Percentiles rank a stretch among this genome's conserved stretches.
Conservation (phyloP, 2,797 vertebrate genomes). For the Coendou prehensilis region DNA sequence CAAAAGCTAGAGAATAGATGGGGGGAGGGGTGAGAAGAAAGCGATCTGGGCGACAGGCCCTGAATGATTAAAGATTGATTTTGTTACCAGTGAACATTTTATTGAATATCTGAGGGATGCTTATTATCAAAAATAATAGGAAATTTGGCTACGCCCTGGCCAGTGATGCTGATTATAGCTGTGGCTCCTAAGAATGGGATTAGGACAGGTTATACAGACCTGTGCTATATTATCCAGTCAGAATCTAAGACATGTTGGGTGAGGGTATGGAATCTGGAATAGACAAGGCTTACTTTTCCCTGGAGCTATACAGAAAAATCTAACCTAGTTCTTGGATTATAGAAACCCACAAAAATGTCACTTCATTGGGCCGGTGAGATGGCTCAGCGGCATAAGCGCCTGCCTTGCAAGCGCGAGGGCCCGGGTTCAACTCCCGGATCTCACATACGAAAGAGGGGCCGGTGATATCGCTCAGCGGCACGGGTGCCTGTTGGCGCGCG, state of each 20-base stretch:
- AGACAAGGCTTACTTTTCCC: not conserved
- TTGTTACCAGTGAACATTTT: constrained; percentile 50
- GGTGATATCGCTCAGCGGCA: no score
- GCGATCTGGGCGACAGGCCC: not conserved
- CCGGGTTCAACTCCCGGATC: no score
- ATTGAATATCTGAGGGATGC: not conserved
- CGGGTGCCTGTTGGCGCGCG: no score
- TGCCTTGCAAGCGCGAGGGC: no score
- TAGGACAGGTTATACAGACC: not conserved
- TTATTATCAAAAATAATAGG: constrained; percentile 2
- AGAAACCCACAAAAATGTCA: constrained; percentile 14
- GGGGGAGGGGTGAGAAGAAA: not conserved
- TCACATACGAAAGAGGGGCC: no score
- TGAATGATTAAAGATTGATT: constrained; percentile 50
- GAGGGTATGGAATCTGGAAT: not conserved
- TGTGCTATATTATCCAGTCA: not conserved
- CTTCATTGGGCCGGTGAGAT: no score
- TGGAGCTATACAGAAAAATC: constrained; percentile 5
- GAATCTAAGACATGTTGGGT: not conserved
- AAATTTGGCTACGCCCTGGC: not conserved
- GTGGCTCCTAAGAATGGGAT: not conserved
- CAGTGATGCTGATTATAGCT: not conserved
- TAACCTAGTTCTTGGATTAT: not conserved
- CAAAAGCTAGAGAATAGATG: not conserved
- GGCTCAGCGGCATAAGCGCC: no score